Evolutionary conservation across 1,140 invertebrate species (phyloP).

Genomic region (Drosophila virilis): DNA sequence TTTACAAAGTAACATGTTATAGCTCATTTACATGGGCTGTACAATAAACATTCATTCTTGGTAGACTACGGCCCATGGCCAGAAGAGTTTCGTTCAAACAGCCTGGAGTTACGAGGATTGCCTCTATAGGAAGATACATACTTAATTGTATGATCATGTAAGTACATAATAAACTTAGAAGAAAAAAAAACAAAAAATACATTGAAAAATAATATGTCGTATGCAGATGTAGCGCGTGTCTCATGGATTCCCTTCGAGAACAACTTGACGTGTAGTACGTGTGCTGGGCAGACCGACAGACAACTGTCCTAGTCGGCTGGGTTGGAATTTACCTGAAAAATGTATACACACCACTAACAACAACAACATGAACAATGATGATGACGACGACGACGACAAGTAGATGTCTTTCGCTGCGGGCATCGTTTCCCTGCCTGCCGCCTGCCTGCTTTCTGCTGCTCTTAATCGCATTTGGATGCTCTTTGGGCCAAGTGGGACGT

Average conservation of each 20-base stretch:
- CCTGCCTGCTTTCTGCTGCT: constrained; percentile 40
- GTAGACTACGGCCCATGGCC: constrained; percentile 7
- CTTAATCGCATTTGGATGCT: constrained; percentile 62
- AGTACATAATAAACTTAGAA: constrained; percentile 28
- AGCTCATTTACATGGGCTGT: constrained; percentile 17
- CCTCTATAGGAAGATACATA: constrained; percentile 14
- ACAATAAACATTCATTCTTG: constrained; percentile 1
- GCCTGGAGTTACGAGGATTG: background rate
- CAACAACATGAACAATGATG: constrained; percentile 44
- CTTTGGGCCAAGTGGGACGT: constrained; percentile 1
- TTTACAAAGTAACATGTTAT: constrained; percentile 9
- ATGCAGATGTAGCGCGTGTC: constrained; percentile 64
- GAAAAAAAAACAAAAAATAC: constrained; percentile 9
- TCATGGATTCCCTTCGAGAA: constrained; percentile 83
- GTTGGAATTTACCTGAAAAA: constrained; percentile 36
- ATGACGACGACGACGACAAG: constrained; percentile 17
- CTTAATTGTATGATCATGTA: constrained; percentile 18
- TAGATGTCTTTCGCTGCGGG: constrained; percentile 6
- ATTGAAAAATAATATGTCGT: constrained; percentile 38
- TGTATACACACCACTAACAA: constrained; percentile 29
- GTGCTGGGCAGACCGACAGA: constrained; percentile 16
- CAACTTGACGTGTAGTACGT: constrained; percentile 31
- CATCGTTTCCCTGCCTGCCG: constrained; percentile 52
- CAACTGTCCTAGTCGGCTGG: constrained; percentile 8
- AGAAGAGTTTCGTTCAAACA: constrained; percentile 1